Percentiles rank a stretch among this genome's conserved stretches.
Evolutionary conservation across 2,888 invertebrate genomes (phyloP).

Genomic region (Watsonalla binaria): DNA sequence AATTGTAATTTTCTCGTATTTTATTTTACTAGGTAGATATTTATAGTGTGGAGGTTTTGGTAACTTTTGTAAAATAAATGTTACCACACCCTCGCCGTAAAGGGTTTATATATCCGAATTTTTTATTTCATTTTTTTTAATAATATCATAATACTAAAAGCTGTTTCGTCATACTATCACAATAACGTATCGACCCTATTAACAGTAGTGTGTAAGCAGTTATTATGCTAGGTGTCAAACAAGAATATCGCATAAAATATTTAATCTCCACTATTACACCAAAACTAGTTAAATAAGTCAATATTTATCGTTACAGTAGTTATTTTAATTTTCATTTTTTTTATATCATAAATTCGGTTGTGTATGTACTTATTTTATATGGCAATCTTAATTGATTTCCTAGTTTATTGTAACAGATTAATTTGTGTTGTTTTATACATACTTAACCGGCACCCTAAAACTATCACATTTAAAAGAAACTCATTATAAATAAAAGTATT

Average conservation of each 20-base stretch:
- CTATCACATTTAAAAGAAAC: constrained; percentile 59
- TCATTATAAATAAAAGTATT: constrained; percentile 73
- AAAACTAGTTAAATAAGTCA: constrained; percentile 53
- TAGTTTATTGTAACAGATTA: constrained; percentile 69
- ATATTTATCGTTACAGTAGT: constrained; percentile 28
- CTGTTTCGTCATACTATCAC: constrained; percentile 17
- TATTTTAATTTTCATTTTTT: constrained; percentile 39
- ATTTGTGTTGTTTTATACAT: constrained; percentile 67
- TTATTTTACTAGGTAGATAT: constrained; percentile 38
- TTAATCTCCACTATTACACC: constrained; percentile 64
- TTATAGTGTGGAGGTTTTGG: constrained; percentile 50
- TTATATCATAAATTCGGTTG: constrained; percentile 70
- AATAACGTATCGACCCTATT: constrained; percentile 41
- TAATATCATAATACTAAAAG: constrained; percentile 27
- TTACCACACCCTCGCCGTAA: constrained; percentile 42
- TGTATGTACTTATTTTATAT: constrained; percentile 80
- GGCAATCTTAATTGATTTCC: constrained; percentile 58
- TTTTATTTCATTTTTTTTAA: constrained; percentile 33
- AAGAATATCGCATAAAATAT: constrained; percentile 9
- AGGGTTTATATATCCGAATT: constrained; percentile 49
- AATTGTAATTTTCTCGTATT: constrained; percentile 56
- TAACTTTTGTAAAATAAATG: constrained; percentile 38
- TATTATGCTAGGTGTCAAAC: constrained; percentile 7
- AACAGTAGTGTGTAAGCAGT: constrained; percentile 56
- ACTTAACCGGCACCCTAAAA: constrained; percentile 71